Base-by-base conservation (phyloP, 92 coral and sea anemone genomes). In the Plumapathes pennacea region DNA sequence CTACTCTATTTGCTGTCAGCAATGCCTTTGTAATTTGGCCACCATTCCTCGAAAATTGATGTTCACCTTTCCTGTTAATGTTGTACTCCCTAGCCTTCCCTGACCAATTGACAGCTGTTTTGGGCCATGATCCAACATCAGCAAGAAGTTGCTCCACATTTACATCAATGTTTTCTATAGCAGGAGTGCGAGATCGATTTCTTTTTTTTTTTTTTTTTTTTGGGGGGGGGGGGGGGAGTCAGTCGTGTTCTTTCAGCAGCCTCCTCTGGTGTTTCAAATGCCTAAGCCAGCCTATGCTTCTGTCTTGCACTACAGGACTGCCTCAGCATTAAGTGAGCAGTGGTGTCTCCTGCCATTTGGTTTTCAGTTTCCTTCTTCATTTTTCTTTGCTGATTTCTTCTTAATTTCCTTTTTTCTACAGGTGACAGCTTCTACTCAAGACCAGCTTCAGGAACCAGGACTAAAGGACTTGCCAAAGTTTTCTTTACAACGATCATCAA, bases 241-340 rank as follows among this genome's bases (percentile, higher is more conserved):
- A n/a, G n/a, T n/a, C n/a, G n/a, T n/a, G 74, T 60, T 10, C 43
- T 61, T 61, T 61, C 68, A 18, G 68, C 34, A 31, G 68, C 68
- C 10, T 74, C 49, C 29, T 38, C 50, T 19, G 17, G 21, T 9
- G 74, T 64, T 64, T 74, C 81, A 74, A 64, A 64, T 6, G 66
- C 53, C 42, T 74, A 32, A 29, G 81, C 65, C 29, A 68, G 43
- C 30, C 76, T 21, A 37, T 61, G 55, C 21, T 61, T 14, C 29
- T 42, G 68, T 12, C 55, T 46, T 1, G 50, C 46, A 33, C 24
- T 13, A 23, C 4, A 63, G 0, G 59, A 52, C 17, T 69, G 54
- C 67, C 67, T 69, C 25, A 49, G 57, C 31, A 46, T 57, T 24
- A 69, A 14, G 38, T 69, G 57, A 9, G 37, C 59, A 2, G 44